phyloP scores from a whole-genome alignment of 1,140 invertebrate species.

The Trichonephila clavata region DNA sequence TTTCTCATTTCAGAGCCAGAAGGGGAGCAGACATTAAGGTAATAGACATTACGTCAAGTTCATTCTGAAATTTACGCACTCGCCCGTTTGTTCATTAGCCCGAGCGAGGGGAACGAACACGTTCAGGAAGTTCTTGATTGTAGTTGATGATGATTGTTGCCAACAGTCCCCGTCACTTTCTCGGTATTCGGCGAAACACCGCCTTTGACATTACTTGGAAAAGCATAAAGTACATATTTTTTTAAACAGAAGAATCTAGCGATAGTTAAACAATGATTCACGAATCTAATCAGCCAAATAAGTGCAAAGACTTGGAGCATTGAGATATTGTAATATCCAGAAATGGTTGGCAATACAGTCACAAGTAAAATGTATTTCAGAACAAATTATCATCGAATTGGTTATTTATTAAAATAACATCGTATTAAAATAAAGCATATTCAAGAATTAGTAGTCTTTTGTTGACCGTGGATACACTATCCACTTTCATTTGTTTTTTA shows the following conservation, averaged over 20 bases:
- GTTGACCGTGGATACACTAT: too few species aligned
- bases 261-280: conserved; percentile 1
- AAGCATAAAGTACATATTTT: not conserved
- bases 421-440: too few species aligned
- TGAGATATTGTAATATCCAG: too few species aligned
- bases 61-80: conserved; percentile 48
- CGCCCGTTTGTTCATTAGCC: conserved; percentile 64
- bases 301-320: too few species aligned
- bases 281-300: not conserved
- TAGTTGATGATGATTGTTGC: conserved; percentile 63
- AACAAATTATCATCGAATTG: too few species aligned
- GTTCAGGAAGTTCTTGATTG: conserved; percentile 60
- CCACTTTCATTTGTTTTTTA: too few species aligned
- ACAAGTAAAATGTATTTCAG: too few species aligned
- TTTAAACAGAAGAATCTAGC: not conserved
- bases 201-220: not conserved
- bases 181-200: conserved; percentile 4
- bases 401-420: too few species aligned
- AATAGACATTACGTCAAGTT: conserved; percentile 10
- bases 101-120: not conserved
- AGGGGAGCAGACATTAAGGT: conserved; percentile 29
- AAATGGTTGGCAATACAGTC: too few species aligned
- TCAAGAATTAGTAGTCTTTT: too few species aligned
- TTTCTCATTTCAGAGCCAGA: not conserved
- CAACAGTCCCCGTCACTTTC: conserved; percentile 26